phyloP scores from a whole-genome alignment of 2,797 vertebrate genomes.

The Dicrostonyx torquatus region DNA sequence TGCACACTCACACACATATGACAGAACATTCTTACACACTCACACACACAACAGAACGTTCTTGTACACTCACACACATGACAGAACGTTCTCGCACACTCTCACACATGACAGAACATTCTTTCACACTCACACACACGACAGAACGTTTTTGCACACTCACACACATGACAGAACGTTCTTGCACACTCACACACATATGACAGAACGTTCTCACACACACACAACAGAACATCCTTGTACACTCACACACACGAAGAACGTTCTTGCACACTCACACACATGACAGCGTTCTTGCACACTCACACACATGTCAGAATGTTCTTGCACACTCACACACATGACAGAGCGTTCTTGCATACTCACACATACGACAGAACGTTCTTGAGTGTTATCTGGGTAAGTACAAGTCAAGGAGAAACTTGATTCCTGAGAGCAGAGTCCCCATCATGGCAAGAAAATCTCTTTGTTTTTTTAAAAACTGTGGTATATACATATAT shows the following conservation, averaged over 20 bases:
- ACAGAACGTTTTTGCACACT: accelerated
- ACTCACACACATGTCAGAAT: background rate
- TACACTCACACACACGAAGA: accelerated
- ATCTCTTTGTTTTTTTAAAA: too few relatives aligned
- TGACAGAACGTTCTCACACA: background rate
- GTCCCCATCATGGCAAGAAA: background rate
- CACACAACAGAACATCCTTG: accelerated
- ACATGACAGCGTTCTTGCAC: accelerated
- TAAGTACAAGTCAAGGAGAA: background rate
- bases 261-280: accelerated
- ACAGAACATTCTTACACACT: accelerated
- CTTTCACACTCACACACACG: accelerated
- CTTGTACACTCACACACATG: accelerated
- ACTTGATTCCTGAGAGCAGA: background rate
- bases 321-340: accelerated
- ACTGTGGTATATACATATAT: too few relatives aligned
- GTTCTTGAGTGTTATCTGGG: background rate
- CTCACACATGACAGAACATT: background rate
- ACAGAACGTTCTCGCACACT: accelerated
- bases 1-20: accelerated
- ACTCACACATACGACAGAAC: too few relatives aligned
- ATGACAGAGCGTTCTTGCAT: too few relatives aligned
- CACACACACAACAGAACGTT: too few relatives aligned
- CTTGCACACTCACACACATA: accelerated
- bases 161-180: background rate